Evolutionary conservation across 2,797 vertebrate genomes (phyloP).

Genomic region (Hypotaenidia okinawae): DNA sequence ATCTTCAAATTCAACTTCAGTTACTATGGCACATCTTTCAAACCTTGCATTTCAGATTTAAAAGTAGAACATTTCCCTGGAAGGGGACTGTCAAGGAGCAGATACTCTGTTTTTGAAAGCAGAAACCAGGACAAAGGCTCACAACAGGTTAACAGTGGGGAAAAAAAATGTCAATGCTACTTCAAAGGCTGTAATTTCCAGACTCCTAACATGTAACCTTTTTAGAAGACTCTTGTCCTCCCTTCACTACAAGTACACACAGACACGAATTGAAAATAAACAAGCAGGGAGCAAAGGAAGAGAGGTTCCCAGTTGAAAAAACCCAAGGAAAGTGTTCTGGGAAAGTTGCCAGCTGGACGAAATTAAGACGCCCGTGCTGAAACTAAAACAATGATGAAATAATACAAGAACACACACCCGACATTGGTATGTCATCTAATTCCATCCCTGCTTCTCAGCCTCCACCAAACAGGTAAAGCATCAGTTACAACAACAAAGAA

Average conservation of each 20-base stretch:
- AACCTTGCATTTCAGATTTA: not conserved
- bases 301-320: conserved; percentile 46
- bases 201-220: conserved; percentile 18
- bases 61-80: not conserved
- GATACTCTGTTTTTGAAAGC: not conserved
- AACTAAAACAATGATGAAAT: conserved; percentile 64
- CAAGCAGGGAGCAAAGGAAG: conserved; percentile 31
- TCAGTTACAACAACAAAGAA: conserved; percentile 45
- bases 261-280: conserved; percentile 43
- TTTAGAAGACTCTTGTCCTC: conserved; percentile 35
- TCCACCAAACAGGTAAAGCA: conserved; percentile 53
- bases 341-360: conserved; percentile 60
- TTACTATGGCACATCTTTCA: not conserved
- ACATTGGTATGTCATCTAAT: conserved; percentile 44
- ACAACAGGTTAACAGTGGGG: not conserved
- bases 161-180: not conserved
- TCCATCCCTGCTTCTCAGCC: conserved; percentile 45
- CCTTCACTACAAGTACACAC: conserved; percentile 40
- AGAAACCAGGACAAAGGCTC: not conserved
- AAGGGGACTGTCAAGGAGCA: not conserved
- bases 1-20: not conserved
- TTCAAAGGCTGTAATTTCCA: conserved; percentile 45
- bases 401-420: conserved; percentile 57
- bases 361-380: conserved; percentile 30
- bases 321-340: conserved; percentile 58